A percentile compares a stretch with the other conserved stretches of the same genome.
Evolutionary conservation across 2,113 vertebrate genomes (phyloP).

Genomic region (Glaucidium brasilianum): DNA sequence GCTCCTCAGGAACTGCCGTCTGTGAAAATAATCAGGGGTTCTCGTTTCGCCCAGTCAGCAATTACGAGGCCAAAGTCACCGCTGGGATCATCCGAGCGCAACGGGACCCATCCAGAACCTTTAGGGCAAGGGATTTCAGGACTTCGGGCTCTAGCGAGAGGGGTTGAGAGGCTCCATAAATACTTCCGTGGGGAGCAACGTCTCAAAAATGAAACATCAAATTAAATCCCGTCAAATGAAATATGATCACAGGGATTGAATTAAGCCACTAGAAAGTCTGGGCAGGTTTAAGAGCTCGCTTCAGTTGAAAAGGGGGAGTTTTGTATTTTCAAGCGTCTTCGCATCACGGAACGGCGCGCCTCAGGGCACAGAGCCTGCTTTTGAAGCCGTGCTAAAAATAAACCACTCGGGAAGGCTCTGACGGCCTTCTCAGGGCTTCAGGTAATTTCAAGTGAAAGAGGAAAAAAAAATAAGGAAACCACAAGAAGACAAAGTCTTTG

Average conservation of each 20-base stretch:
- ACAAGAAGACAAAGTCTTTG: background rate
- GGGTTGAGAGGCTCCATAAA: background rate
- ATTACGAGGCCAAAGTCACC: background rate
- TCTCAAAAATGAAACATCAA: background rate
- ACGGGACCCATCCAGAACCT: rapidly evolving
- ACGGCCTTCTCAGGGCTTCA: background rate
- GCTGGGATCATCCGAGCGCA: background rate
- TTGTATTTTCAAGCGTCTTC: background rate
- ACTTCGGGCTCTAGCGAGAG: background rate
- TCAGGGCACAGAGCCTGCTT: background rate
- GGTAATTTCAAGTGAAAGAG: background rate
- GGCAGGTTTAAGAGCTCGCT: background rate
- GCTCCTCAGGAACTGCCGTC: background rate
- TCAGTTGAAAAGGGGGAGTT: background rate
- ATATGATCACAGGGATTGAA: background rate
- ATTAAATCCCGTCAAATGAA: background rate
- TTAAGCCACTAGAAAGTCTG: background rate
- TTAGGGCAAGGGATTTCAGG: background rate
- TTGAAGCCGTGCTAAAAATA: background rate
- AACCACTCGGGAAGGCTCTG: background rate
- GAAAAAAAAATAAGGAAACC: background rate
- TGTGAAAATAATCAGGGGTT: background rate
- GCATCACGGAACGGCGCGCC: rapidly evolving
- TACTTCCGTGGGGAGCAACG: rapidly evolving
- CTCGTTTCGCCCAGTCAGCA: background rate